Evolutionary conservation across 2,797 vertebrate genomes (phyloP).

Genomic region (Gallinago nigripennis): DNA sequence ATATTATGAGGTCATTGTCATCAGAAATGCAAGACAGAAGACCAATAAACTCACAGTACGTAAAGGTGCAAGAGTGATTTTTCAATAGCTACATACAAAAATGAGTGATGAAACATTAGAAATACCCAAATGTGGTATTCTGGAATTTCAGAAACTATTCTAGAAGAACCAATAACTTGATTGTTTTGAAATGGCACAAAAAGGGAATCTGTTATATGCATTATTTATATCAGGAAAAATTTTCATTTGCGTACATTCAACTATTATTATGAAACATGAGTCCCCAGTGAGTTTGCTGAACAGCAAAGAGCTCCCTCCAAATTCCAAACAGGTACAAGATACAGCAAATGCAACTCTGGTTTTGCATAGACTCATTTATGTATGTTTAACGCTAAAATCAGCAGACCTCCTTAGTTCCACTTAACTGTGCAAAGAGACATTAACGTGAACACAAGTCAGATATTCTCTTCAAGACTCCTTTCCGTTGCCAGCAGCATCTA

Average conservation of each 20-base stretch:
- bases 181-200: slow-evolving; percentile 15
- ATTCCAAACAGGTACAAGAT: not conserved
- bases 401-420: not conserved
- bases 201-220: not conserved
- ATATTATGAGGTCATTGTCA: not conserved
- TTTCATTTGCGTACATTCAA: not conserved
- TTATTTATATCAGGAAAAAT: not conserved
- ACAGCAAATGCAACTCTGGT: not conserved
- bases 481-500: not conserved
- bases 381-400: not conserved
- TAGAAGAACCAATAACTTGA: not conserved
- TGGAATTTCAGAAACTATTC: not conserved
- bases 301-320: not conserved
- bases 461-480: not conserved
- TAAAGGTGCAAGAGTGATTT: not conserved
- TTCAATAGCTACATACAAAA: slow-evolving; percentile 17
- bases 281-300: not conserved
- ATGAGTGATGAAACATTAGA: not conserved
- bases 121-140: not conserved
- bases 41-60: not conserved
- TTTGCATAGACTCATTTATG: not conserved
- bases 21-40: not conserved
- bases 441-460: not conserved
- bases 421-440: not conserved
- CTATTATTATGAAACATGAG: not conserved